A percentile compares a stretch with the other conserved stretches of the same genome.
Conservation (phyloP, 2,797 vertebrate genomes). For the Tachyglossus aculeatus region DNA sequence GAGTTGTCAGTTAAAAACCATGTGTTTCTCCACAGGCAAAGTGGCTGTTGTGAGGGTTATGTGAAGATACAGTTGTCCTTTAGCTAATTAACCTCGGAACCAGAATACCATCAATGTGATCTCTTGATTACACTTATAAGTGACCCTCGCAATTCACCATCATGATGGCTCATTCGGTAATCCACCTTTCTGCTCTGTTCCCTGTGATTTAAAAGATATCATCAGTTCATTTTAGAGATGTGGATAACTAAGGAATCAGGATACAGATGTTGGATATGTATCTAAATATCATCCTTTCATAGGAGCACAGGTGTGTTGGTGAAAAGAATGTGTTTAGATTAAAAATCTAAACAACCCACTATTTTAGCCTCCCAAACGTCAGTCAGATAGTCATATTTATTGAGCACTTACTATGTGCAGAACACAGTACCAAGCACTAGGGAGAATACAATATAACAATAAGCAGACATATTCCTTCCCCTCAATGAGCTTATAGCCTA, state of each 20-base stretch:
- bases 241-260: conserved; percentile 48
- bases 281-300: conserved; percentile 15
- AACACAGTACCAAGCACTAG: too few relatives aligned
- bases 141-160: conserved; percentile 24
- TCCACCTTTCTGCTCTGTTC: conserved; percentile 22
- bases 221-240: conserved; percentile 32
- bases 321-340: conserved; percentile 8
- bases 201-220: not conserved
- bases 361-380: too few relatives aligned
- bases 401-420: too few relatives aligned
- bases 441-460: too few relatives aligned
- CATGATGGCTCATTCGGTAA: not conserved
- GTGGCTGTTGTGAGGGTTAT: conserved; percentile 25
- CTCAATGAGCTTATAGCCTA: too few relatives aligned
- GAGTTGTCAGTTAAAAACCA: conserved; percentile 12
- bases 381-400: too few relatives aligned
- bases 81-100: conserved; percentile 62
- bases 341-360: not conserved
- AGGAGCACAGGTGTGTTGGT: not conserved
- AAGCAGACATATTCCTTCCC: too few relatives aligned
- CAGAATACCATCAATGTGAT: conserved; percentile 21
- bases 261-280: conserved; percentile 28
- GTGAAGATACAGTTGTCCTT: conserved; percentile 45
- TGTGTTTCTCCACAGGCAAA: not conserved
- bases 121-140: conserved; percentile 39